A percentile compares a stretch with the other conserved stretches of the same genome.
phyloP scores from a whole-genome alignment of 2,113 vertebrate species.

The Aegotheles bennettii region DNA sequence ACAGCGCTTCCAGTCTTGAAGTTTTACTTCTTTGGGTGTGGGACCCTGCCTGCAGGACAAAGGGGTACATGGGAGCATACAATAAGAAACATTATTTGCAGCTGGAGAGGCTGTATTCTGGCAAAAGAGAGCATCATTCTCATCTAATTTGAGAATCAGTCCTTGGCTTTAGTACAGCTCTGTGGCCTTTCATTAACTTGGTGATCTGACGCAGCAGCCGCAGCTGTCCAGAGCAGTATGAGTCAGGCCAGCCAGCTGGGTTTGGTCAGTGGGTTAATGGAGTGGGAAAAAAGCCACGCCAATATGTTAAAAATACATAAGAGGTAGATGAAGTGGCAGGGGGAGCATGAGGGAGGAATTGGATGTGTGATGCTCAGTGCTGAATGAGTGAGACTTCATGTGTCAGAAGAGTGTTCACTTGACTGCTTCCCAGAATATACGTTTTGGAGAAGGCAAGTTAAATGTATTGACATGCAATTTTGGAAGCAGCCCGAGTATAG shows the following conservation, averaged over 20 bases:
- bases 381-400: not conserved
- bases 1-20: not conserved
- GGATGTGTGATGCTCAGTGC: rapidly evolving
- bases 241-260: not conserved
- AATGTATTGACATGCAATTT: rapidly evolving
- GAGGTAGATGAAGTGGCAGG: not conserved
- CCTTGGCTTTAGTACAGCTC: not conserved
- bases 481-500: not conserved
- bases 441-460: not conserved
- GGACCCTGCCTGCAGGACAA: not conserved
- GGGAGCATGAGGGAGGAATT: not conserved
- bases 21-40: not conserved
- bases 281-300: not conserved
- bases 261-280: not conserved
- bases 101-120: not conserved
- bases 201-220: not conserved
- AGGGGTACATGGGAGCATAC: not conserved
- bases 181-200: not conserved
- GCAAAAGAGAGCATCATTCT: not conserved
- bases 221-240: not conserved
- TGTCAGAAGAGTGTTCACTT: not conserved
- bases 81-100: not conserved
- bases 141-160: not conserved
- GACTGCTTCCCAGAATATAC: rapidly evolving
- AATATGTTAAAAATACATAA: rapidly evolving